Base-by-base conservation (phyloP, 2,797 vertebrate species). In the Helostoma temminkii region DNA sequence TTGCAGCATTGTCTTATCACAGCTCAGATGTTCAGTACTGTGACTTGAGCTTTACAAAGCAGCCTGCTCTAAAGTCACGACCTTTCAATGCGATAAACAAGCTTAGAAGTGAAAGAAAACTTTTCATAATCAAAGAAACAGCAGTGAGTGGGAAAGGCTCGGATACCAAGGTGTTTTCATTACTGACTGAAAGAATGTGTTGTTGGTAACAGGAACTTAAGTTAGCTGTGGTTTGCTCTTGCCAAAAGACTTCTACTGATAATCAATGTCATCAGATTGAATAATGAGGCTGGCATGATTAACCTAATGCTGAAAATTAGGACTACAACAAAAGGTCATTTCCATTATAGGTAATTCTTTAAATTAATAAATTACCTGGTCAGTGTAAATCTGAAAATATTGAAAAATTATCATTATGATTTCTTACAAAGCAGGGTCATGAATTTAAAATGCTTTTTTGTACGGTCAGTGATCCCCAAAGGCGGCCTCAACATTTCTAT, bases 1-100 rank as follows among this genome's bases (percentile, higher is more conserved):
- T 25, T 50, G 57, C 64, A 28, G 65, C 50, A 56, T 46, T 66
- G 54, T 66, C 50, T 68, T 72, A 50, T 70, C 74, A 48, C 43
- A 42, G 62, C 41, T 81, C 45, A 11, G 41, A 69, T 71, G 58
- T 68, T 66, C 56, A 15, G 28, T 47, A n/a, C 39, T 60, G 67
- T 66, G 58, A 72, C 49, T 54, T 50, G 16, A 42, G 36, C 39
- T 74, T 69, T 47, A 53, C 45, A 60, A 67, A 74, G 55, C 39
- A 18, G 43, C 60, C 18, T 34, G 5, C 36, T 56, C 28, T 19
- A 32, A 2, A 37, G 21, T 64, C 55, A 43, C 3, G 25, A 48
- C 5, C 22, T 63, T 53, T 74, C 46, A 48, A 34, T 66, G 52
- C 56, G 47, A 81, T 76, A 59, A 74, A 56, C 68, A 77, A 76